phyloP scores from a whole-genome alignment of 2,888 invertebrate species.

The Dynastes grantii region DNA sequence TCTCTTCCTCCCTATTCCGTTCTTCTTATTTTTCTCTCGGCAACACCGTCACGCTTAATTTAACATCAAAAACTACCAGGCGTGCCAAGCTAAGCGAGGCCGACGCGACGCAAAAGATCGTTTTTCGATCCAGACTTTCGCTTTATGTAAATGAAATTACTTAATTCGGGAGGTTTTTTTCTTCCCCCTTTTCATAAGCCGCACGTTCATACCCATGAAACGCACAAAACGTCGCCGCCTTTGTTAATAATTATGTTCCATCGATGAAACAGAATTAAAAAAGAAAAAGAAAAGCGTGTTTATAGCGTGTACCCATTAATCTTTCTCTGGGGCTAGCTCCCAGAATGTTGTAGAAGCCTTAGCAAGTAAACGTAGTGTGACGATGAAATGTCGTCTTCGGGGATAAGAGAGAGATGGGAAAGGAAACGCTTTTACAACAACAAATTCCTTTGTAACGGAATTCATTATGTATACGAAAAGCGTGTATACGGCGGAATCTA shows the following conservation, averaged over 20 bases:
- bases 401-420: background rate
- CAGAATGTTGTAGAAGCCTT: too few relatives aligned
- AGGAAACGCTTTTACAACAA: background rate
- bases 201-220: too few relatives aligned
- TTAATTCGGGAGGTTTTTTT: slow-evolving; percentile 4
- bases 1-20: too few relatives aligned
- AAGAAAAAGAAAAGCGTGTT: too few relatives aligned
- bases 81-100: background rate
- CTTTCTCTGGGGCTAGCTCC: too few relatives aligned
- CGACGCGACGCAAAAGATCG: background rate
- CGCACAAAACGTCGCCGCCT: background rate
- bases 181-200: background rate
- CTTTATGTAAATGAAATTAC: background rate
- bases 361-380: background rate
- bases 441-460: background rate
- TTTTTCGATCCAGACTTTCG: background rate
- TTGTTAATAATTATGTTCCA: too few relatives aligned
- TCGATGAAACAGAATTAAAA: too few relatives aligned
- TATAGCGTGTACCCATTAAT: too few relatives aligned
- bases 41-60: background rate
- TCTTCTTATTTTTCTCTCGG: background rate
- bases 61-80: background rate
- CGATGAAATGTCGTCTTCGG: background rate
- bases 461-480: too few relatives aligned
- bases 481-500: too few relatives aligned